A percentile compares a stretch with the other conserved stretches of the same genome.
phyloP scores from a whole-genome alignment of 2,113 vertebrate genomes.

The Menura novaehollandiae region DNA sequence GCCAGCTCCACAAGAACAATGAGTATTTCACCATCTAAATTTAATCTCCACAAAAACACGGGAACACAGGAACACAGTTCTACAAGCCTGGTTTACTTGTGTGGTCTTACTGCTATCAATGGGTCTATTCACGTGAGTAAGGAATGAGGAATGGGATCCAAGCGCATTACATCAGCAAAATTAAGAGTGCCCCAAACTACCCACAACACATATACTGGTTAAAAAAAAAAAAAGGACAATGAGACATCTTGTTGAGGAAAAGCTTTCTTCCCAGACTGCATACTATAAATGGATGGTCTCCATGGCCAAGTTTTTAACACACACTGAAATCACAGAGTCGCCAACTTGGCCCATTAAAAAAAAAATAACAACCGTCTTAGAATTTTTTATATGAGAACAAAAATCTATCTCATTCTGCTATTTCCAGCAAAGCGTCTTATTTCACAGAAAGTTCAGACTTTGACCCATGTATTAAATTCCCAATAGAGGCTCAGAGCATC shows the following conservation, averaged over 20 bases:
- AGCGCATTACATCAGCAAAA: constrained; percentile 30
- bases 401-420: constrained; percentile 12
- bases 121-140: neutral
- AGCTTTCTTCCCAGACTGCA: neutral
- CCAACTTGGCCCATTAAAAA: neutral
- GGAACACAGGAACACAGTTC: neutral
- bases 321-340: neutral
- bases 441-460: constrained; percentile 50
- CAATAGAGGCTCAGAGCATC: constrained; percentile 12
- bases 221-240: neutral
- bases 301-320: neutral
- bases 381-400: constrained; percentile 21
- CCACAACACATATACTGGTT: neutral
- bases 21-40: constrained; percentile 14
- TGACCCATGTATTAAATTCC: constrained; percentile 52
- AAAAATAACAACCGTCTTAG: neutral
- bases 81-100: neutral
- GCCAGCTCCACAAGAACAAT: neutral
- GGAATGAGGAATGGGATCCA: constrained; percentile 39
- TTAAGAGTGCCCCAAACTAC: neutral
- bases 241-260: neutral
- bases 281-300: neutral
- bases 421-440: constrained; percentile 48
- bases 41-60: neutral
- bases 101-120: constrained; percentile 37